Percentiles rank a stretch among this genome's conserved stretches.
These are phyloP conservation scores for Orbicella faveolata DNA, from an alignment of 64 coral and sea anemone genomes.

Conservation along the genomic window DNA sequence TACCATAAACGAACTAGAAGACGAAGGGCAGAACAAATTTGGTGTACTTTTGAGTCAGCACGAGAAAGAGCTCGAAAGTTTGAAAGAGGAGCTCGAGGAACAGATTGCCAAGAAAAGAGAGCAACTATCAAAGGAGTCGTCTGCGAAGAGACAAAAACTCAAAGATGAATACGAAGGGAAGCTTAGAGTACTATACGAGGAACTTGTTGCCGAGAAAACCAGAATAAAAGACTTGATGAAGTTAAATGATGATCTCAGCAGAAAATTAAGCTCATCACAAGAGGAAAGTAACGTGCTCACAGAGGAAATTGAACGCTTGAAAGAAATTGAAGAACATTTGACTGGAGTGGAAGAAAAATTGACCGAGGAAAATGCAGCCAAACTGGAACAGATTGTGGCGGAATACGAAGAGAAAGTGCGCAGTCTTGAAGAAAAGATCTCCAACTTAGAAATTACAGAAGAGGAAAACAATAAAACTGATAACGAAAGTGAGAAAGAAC, in stretches of 20 bases:
- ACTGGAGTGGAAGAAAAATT: constrained; percentile 24
- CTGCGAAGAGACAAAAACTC: constrained; percentile 78
- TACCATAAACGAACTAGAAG: constrained; percentile 71
- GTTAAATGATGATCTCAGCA: constrained; percentile 66
- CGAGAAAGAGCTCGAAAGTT: constrained; percentile 81
- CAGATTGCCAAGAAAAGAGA: constrained; percentile 92
- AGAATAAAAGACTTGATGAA: constrained; percentile 69
- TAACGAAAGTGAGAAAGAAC: constrained; percentile 19
- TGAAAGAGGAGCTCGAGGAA: constrained; percentile 91
- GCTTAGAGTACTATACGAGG: constrained; percentile 85
- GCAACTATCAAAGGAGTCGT: constrained; percentile 81
- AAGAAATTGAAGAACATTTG: constrained; percentile 61
- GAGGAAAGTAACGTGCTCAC: constrained; percentile 40
- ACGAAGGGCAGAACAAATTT: constrained; percentile 84
- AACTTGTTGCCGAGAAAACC: constrained; percentile 78
- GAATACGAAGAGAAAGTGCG: constrained; percentile 61
- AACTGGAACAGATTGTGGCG: constrained; percentile 30
- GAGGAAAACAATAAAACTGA: not conserved
- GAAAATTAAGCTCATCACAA: constrained; percentile 61
- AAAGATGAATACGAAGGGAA: constrained; percentile 92
- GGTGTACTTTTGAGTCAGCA: constrained; percentile 90
- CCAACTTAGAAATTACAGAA: not conserved
- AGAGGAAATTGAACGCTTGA: constrained; percentile 54
- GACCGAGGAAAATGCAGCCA: constrained; percentile 6
- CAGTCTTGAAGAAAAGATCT: constrained; percentile 32